Evolutionary conservation across 2,797 vertebrate genomes (phyloP), one percentile per base, ranked within the genome.

Genomic region (Eremophila alpestris): DNA sequence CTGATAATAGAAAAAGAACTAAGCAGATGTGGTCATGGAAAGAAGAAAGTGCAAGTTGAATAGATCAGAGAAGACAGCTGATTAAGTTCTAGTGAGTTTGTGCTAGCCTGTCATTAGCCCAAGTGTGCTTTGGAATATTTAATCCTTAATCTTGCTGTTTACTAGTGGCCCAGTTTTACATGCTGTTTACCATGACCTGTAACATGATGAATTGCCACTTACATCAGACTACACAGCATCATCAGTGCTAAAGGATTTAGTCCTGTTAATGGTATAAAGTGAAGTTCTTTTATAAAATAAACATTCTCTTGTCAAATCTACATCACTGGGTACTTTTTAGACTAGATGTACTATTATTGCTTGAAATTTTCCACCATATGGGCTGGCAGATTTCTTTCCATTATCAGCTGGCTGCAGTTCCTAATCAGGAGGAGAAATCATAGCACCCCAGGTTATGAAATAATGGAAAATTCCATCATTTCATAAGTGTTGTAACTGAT

Each of bases 291-390:
- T 41, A 38, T 46, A 88, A 93, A 93, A 70, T 55, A 89, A 86
- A 69, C 5, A 54, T 74, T 91, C 32, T 78, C 43, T 54, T 83
- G 41, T 78, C 65, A 88, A 73, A 54, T 79, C 67, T 84, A 16
- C 48, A 76, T 87, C 1, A 5, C 52, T 40, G 11, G 48, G 20
- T 81, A 45, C 74, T 80, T 94, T 74, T 91, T 65, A 87, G 65
- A 38, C 19, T 74, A 82, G 59, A 76, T 70, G 41, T 77, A 56
- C 80, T 95, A 51, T 67, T 91, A 76, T 56, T 92, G 38, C 56
- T 94, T 87, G 89, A 90, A 95, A 94, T 94, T 96, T 96, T 97
- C 94, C 94, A 91, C 94, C 96, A 97, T 96, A 96, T 96, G 96
- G 94, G 70, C 87, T 84, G 89, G 69, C 94, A 96, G 82, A 83